These are phyloP conservation scores for Pogoniulus pusillus DNA, from an alignment of 2,797 vertebrate species.

Conservation along the genomic window DNA sequence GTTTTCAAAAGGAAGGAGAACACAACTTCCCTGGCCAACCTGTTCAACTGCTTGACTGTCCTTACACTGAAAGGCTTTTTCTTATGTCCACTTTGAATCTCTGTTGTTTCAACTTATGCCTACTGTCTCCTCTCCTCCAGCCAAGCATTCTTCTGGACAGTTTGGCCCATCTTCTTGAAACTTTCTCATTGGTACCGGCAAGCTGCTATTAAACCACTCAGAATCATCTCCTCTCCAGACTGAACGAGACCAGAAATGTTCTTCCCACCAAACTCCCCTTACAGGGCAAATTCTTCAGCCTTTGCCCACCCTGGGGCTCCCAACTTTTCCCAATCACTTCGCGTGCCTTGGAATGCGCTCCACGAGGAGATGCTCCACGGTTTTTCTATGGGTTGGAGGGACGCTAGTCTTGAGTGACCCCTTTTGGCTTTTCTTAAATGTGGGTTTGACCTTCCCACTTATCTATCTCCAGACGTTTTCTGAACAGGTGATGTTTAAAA, in stretches of 20 bases:
- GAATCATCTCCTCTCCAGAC: neutral
- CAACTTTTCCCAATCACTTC: neutral
- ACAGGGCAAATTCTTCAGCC: neutral
- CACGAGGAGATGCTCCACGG: neutral
- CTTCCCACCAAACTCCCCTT: neutral
- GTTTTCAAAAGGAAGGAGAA: neutral
- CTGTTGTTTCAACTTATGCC: neutral
- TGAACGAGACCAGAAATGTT: neutral
- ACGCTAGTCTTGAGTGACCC: neutral
- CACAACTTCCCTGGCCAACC: neutral
- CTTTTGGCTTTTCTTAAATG: accelerated
- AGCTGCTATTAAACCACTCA: neutral
- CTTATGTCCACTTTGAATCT: neutral
- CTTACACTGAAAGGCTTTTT: neutral
- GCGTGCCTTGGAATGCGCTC: accelerated
- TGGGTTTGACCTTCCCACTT: accelerated
- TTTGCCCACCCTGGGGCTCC: neutral
- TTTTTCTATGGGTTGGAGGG: accelerated
- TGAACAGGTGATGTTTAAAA: accelerated
- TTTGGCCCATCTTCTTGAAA: neutral
- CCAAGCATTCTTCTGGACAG: neutral
- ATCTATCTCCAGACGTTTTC: no score
- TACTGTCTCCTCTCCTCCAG: neutral
- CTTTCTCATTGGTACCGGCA: neutral
- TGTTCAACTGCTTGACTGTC: neutral